Base-by-base conservation (phyloP, 2,888 invertebrate species). In the Ormyrus thymus region DNA sequence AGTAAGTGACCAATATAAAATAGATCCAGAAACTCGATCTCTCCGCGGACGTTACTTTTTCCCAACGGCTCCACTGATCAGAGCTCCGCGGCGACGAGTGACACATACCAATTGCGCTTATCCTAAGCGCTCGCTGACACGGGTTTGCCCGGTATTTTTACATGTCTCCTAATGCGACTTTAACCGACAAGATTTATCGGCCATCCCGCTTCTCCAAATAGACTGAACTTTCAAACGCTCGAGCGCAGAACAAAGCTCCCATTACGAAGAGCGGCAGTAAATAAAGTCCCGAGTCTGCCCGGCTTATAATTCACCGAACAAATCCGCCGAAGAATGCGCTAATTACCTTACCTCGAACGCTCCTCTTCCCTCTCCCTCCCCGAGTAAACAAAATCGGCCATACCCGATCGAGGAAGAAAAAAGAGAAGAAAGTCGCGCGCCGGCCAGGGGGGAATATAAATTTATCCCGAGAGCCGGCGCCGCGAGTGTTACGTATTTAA, bases 401-500 rank as follows among this genome's bases (percentile, higher is more conserved):
- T 11, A 8, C n/a, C n/a, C 7, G 10, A 58, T 29, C 29, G 59
- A 51, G 7, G 13, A 53, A 71, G 13, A 15, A 62, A 62, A 7
- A 55, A 58, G n/a, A 65, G 45, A 71, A 58, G 11, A 77, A 75
- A 61, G 56, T 56, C 46, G 46, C 11, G 29, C n/a, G 29, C 29
- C 29, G 55, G 29, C 6, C 29, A 4, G 7, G 29, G 29, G 7
- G 29, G 29, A 66, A 51, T 71, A 72, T 71, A 72, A 62, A 66
- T 72, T 71, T 77, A 66, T 77, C 53, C n/a, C 56, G 51, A 65
- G 59, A 59, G 51, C 64, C 15, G 55, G 53, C 13, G 55, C 13
- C 56, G 73, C 78, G 53, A 78, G 74, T 78, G 64, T 78, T 78
- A 78, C 78, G 69, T 64, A 74, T 74, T 74, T 73, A 69, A 74